These are phyloP conservation scores for Bergia puertoricense DNA, from an alignment of 92 coral and sea anemone species.

Conservation along the genomic window DNA sequence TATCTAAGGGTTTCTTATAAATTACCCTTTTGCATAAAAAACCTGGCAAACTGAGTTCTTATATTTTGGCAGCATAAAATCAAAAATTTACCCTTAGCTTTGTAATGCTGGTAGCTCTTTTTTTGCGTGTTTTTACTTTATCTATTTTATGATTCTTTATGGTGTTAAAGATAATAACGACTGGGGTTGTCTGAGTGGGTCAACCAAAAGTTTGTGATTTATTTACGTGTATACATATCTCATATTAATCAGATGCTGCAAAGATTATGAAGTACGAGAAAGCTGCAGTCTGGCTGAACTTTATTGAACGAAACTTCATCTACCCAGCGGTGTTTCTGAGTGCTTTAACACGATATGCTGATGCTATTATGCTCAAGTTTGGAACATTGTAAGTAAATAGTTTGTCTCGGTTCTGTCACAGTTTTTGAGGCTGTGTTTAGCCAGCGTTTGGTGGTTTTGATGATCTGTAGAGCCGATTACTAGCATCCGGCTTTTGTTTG, in stretches of 20 bases:
- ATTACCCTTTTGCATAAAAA: too few species aligned
- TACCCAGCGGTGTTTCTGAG: constrained; percentile 94
- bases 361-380: constrained; percentile 71
- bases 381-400: constrained; percentile 77
- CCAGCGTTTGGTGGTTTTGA: too few species aligned
- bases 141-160: too few species aligned
- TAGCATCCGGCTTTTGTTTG: background rate
- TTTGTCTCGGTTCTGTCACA: background rate
- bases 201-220: background rate
- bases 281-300: constrained; percentile 91
- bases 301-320: constrained; percentile 84
- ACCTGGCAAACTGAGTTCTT: too few species aligned
- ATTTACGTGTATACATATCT: background rate
- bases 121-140: too few species aligned
- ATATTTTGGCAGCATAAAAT: too few species aligned
- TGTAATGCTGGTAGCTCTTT: too few species aligned
- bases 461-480: background rate
- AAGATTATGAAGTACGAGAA: constrained; percentile 91
- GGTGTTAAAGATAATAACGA: background rate
- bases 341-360: constrained; percentile 81
- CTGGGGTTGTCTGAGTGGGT: background rate
- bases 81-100: too few species aligned
- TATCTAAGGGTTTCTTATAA: too few species aligned
- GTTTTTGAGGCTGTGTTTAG: too few species aligned
- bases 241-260: constrained; percentile 75